Percentiles rank a stretch among this genome's conserved stretches.
Conservation (phyloP, 2,888 invertebrate genomes). For the Athripsodes cinereus region DNA sequence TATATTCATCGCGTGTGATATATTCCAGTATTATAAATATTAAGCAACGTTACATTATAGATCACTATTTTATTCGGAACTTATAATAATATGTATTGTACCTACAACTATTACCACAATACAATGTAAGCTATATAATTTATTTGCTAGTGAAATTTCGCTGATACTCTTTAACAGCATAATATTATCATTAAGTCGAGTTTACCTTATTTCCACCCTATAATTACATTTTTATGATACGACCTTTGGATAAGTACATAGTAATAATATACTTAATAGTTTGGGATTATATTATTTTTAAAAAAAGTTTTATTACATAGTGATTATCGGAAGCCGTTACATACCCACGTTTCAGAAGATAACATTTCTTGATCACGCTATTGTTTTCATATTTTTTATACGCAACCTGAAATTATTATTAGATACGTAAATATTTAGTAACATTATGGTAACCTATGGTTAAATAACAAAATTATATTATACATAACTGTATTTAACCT, state of each 20-base stretch:
- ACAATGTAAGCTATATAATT: slow-evolving; percentile 10
- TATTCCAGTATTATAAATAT: neutral
- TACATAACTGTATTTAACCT: too few relatives aligned
- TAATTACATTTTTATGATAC: slow-evolving; percentile 17
- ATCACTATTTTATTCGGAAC: neutral
- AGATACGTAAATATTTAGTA: neutral
- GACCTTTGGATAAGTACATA: slow-evolving; percentile 13
- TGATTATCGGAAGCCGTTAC: slow-evolving; percentile 16
- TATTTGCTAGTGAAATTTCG: slow-evolving; percentile 12
- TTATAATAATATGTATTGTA: too few relatives aligned
- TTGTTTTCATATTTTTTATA: neutral
- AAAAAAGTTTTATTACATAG: slow-evolving; percentile 14
- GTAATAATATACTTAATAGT: slow-evolving; percentile 3
- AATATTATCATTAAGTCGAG: slow-evolving; percentile 15
- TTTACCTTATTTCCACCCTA: slow-evolving; percentile 9
- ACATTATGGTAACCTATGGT: neutral
- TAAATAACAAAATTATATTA: neutral
- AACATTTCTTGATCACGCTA: slow-evolving; percentile 16
- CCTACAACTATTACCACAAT: too few relatives aligned
- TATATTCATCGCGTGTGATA: slow-evolving; percentile 2
- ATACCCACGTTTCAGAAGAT: slow-evolving; percentile 9
- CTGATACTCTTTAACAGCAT: slow-evolving; percentile 13
- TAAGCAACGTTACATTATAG: neutral
- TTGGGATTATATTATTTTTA: slow-evolving; percentile 11
- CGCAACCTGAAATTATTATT: neutral